Conservation (phyloP, 2,888 invertebrate genomes). For the Drosophila barbarae region DNA sequence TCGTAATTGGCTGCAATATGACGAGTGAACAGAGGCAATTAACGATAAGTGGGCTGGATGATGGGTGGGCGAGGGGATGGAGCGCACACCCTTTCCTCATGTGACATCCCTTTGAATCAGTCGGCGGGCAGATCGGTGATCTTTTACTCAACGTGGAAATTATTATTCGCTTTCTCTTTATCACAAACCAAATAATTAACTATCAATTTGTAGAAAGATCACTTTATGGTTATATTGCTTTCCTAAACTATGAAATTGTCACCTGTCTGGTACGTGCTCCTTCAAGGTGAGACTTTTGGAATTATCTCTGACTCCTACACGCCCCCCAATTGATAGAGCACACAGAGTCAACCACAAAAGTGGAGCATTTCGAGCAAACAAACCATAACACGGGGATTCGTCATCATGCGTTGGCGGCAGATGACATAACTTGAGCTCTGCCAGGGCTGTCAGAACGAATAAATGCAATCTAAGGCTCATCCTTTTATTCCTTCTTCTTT, state of each 20-base stretch:
- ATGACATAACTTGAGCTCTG: conserved; percentile 9
- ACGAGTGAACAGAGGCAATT: conserved; percentile 24
- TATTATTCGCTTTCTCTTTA: not conserved
- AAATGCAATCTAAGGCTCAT: not conserved
- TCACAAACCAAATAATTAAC: not conserved
- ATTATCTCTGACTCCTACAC: conserved; percentile 10
- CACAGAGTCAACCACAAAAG: conserved; percentile 14
- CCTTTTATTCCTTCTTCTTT: not conserved
- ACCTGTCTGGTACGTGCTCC: conserved; percentile 5
- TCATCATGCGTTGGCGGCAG: conserved; percentile 10
- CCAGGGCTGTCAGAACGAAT: not conserved
- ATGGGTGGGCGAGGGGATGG: not conserved
- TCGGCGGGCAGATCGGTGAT: not conserved
- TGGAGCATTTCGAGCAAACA: conserved; percentile 17
- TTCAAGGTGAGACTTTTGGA: not conserved
- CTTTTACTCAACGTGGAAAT: not conserved
- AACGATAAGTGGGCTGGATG: conserved; percentile 12
- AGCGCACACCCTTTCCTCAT: conserved; percentile 2
- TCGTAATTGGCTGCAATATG: conserved; percentile 24
- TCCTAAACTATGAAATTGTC: not conserved
- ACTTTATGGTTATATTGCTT: not conserved
- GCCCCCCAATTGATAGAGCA: conserved; percentile 10
- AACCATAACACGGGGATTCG: not conserved
- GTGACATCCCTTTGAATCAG: conserved; percentile 1
- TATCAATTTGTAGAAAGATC: not conserved